These are phyloP conservation scores for Chloropsis hardwickii DNA, from an alignment of 2,113 vertebrate species.

Conservation along the genomic window DNA sequence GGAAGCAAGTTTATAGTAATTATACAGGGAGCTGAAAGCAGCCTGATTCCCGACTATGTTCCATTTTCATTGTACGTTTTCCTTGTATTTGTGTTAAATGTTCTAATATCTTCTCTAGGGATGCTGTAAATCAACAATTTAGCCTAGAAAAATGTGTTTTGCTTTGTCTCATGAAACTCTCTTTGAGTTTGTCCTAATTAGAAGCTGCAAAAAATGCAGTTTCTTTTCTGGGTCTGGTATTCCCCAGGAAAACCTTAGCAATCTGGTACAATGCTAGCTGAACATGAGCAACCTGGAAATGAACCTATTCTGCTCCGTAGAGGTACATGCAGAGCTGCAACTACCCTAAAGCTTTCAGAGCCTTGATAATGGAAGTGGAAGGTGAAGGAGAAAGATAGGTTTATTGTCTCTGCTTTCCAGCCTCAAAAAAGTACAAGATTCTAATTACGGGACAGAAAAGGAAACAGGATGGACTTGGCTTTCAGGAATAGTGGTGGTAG, in stretches of 20 bases:
- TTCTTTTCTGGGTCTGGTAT: neutral
- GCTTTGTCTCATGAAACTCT: neutral
- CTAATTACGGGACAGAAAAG: neutral
- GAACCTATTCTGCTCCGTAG: neutral
- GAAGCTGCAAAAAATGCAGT: neutral
- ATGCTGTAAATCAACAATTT: neutral
- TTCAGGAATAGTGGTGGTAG: slow-evolving; percentile 6
- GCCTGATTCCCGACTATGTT: neutral
- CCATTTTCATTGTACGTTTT: neutral
- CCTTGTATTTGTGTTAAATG: neutral
- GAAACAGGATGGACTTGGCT: slow-evolving; percentile 36
- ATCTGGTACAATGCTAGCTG: neutral
- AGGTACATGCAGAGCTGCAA: neutral
- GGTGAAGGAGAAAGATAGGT: neutral
- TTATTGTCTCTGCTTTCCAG: neutral
- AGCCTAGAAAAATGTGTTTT: neutral
- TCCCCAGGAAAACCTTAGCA: neutral
- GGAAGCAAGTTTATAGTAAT: slow-evolving; percentile 16
- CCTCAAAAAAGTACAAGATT: neutral
- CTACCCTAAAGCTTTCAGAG: neutral
- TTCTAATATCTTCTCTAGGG: neutral
- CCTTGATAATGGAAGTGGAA: neutral
- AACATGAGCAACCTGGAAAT: neutral
- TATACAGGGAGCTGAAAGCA: neutral
- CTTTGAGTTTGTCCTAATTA: neutral